phyloP scores from a whole-genome alignment of 2,113 vertebrate genomes.

The Porphyrio hochstetteri region DNA sequence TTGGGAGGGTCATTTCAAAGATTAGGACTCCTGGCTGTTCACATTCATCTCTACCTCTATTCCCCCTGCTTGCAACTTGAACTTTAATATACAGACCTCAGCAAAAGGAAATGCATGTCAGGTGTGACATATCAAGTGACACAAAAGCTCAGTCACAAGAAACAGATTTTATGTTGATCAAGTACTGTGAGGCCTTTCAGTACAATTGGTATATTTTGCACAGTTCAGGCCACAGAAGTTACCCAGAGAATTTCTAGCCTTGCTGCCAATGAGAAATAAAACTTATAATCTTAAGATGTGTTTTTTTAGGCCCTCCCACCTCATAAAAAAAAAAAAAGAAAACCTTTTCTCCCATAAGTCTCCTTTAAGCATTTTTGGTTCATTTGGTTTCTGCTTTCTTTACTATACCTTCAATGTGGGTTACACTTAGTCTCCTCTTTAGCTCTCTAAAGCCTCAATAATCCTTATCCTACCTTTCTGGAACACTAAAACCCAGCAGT shows the following conservation, averaged over 20 bases:
- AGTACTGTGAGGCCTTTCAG: background rate
- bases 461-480: background rate
- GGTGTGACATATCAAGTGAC: conserved; percentile 46
- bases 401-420: background rate
- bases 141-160: conserved; percentile 38
- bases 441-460: background rate
- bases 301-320: background rate
- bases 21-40: conserved; percentile 9
- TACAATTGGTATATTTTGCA: conserved; percentile 20
- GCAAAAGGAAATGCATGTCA: conserved; percentile 42
- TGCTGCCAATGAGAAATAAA: conserved; percentile 39
- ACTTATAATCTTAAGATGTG: background rate
- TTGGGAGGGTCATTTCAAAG: conserved; percentile 58
- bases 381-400: conserved; percentile 2
- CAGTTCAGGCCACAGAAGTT: conserved; percentile 5
- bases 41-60: conserved; percentile 34
- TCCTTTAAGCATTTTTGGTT: background rate
- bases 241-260: conserved; percentile 13
- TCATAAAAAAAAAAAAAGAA: background rate
- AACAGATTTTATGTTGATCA: conserved; percentile 13
- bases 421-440: conserved; percentile 25
- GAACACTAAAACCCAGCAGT: background rate
- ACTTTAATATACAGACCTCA: conserved; percentile 29
- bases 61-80: background rate
- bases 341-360: background rate